A percentile compares a stretch with the other conserved stretches of the same genome.
phyloP scores from a whole-genome alignment of 2,888 invertebrate genomes.

The Xestia rhomboidea region DNA sequence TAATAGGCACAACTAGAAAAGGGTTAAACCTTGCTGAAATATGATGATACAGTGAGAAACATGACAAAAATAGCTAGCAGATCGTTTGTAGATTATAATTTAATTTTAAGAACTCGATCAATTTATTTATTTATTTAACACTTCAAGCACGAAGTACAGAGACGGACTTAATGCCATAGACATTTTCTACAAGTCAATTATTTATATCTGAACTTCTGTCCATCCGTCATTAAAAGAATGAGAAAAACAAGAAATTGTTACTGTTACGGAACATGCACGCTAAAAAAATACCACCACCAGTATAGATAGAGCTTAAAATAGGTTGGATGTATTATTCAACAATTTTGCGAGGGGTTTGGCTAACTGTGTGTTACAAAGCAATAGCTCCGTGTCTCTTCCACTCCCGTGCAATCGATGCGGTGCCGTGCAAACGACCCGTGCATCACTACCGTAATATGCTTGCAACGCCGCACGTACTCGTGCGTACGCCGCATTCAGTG shows the following conservation, averaged over 20 bases:
- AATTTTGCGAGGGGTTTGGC: background rate
- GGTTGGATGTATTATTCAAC: background rate
- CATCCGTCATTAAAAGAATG: background rate
- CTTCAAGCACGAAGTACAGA: no score
- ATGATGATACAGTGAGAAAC: no score
- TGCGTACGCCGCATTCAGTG: background rate
- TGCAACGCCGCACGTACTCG: background rate
- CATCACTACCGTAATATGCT: background rate
- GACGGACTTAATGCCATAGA: no score
- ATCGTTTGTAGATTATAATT: background rate
- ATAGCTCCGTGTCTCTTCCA: background rate
- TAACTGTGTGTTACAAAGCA: conserved; percentile 2
- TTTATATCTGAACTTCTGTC: no score
- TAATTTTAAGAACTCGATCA: no score
- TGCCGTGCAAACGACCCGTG: background rate
- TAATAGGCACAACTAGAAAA: no score
- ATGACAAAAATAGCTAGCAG: no score
- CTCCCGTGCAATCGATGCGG: background rate
- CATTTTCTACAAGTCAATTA: no score
- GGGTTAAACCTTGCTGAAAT: no score
- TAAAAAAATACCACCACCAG: background rate
- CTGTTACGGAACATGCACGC: background rate
- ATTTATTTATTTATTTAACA: no score
- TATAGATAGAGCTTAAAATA: background rate
- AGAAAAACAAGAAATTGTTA: background rate